Conservation (phyloP, 1,140 invertebrate species). For the Acromyrmex echinatior region DNA sequence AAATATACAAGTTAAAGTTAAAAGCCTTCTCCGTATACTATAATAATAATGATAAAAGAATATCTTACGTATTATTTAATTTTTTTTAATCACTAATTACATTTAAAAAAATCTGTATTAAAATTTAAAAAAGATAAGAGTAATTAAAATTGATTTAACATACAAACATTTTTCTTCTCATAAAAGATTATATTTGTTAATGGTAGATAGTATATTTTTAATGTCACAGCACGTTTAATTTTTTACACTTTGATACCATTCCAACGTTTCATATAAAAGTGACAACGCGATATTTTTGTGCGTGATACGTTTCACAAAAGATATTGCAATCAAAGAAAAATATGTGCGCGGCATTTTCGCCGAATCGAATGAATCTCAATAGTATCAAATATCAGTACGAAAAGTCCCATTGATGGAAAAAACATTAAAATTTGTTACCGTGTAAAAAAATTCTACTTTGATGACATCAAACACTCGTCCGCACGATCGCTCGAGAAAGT, state of each 20-base stretch:
- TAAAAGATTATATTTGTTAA: constrained; percentile 35
- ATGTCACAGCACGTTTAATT: constrained; percentile 4
- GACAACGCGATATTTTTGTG: constrained; percentile 15
- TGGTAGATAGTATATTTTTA: neutral
- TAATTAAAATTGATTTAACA: constrained; percentile 37
- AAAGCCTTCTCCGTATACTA: neutral
- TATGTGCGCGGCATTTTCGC: constrained; percentile 18
- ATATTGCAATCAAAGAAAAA: constrained; percentile 51
- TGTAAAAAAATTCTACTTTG: constrained; percentile 23
- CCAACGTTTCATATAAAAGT: neutral
- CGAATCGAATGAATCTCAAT: constrained; percentile 22
- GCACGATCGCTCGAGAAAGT: neutral
- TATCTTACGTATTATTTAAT: constrained; percentile 12
- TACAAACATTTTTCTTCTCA: neutral
- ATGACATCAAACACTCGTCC: constrained; percentile 7
- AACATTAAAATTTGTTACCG: constrained; percentile 26
- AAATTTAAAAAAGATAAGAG: neutral
- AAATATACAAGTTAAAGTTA: constrained; percentile 38
- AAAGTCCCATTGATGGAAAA: neutral
- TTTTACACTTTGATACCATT: constrained; percentile 25
- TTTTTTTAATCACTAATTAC: neutral
- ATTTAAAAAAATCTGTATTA: neutral
- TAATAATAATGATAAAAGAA: constrained; percentile 6
- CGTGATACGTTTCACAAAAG: constrained; percentile 32
- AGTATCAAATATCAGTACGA: constrained; percentile 34